phyloP scores from a whole-genome alignment of 1,140 invertebrate genomes.

The Heliothis subflexa region DNA sequence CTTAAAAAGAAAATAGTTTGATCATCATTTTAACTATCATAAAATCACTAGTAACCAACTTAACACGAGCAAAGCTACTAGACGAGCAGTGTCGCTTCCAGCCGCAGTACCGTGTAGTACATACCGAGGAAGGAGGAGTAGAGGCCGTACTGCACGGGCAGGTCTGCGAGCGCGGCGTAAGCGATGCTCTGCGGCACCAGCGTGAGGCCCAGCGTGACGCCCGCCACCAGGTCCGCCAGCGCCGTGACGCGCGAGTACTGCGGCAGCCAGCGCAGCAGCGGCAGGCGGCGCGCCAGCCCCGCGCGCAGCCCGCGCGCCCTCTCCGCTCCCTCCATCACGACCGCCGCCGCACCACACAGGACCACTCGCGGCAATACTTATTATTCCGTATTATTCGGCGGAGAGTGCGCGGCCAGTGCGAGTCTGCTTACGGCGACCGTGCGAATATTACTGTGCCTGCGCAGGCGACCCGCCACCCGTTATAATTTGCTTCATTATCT shows the following conservation, averaged over 20 bases:
- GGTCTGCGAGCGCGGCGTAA: constrained; percentile 92
- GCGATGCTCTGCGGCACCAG: constrained; percentile 95
- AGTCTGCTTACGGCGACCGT: constrained; percentile 34
- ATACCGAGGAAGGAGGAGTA: constrained; percentile 85
- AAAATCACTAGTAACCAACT: too few species aligned
- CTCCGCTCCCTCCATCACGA: constrained; percentile 58
- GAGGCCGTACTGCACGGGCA: constrained; percentile 89
- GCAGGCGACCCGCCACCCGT: not conserved
- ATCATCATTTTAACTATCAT: too few species aligned
- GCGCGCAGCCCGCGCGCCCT: constrained; percentile 20
- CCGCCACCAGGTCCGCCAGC: constrained; percentile 90
- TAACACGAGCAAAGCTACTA: too few species aligned
- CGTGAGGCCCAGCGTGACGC: constrained; percentile 92
- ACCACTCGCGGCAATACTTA: not conserved
- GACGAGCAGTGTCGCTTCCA: too few species aligned
- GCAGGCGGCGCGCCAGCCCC: constrained; percentile 68
- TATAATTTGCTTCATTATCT: constrained; percentile 44
- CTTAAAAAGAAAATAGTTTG: too few species aligned
- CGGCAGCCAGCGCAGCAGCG: constrained; percentile 88
- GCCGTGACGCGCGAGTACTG: constrained; percentile 88
- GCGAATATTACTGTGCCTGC: constrained; percentile 29
- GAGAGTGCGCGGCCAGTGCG: not conserved
- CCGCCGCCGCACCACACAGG: not conserved
- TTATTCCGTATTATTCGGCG: not conserved
- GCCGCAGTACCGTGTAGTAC: constrained; percentile 33